Evolutionary conservation across 2,113 vertebrate genomes (phyloP).

Genomic region (Lanius collurio): DNA sequence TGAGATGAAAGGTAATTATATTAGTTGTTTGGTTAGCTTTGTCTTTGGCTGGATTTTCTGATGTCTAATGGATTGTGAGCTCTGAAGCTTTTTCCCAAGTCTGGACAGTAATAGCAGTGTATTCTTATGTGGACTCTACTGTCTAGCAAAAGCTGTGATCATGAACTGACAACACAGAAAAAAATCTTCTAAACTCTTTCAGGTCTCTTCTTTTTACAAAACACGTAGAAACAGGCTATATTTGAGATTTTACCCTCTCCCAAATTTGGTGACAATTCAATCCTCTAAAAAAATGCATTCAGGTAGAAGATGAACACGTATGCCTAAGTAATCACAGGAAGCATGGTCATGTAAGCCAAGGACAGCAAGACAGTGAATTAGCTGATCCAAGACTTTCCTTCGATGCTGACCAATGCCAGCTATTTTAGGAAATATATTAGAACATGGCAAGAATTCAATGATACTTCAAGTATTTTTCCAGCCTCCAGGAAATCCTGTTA

Average conservation of each 20-base stretch:
- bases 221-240: background rate
- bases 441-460: background rate
- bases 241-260: background rate
- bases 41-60: background rate
- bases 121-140: background rate
- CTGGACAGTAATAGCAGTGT: background rate
- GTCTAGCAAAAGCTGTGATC: background rate
- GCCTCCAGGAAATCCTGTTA: background rate
- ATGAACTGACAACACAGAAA: background rate
- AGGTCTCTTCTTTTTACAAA: background rate
- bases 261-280: background rate
- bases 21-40: background rate
- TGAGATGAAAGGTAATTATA: background rate
- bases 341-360: background rate
- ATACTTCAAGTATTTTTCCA: background rate
- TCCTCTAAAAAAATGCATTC: background rate
- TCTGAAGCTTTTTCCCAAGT: background rate
- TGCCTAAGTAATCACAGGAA: background rate
- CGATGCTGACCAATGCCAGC: background rate
- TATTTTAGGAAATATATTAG: background rate
- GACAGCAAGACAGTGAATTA: background rate
- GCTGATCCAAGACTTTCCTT: background rate
- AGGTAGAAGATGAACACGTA: background rate
- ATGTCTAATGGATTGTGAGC: background rate
- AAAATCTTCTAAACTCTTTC: background rate